Conservation (phyloP, 2,797 vertebrate species). For the Atherinosoma microstoma region DNA sequence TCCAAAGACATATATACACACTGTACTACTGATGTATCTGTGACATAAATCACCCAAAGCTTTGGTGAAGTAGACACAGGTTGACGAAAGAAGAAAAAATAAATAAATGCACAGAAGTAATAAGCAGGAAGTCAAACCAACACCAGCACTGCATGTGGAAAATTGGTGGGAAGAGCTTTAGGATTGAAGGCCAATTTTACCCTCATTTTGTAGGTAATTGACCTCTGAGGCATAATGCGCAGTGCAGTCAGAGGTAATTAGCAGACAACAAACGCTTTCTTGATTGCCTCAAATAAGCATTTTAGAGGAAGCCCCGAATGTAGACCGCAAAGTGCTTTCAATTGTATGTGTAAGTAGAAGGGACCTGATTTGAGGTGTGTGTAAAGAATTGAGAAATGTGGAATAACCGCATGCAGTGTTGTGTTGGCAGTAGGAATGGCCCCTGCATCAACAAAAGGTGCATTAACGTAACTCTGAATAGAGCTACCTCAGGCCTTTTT, state of each 20-base stretch:
- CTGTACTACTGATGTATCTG: constrained; percentile 75
- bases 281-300: constrained; percentile 97
- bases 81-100: constrained; percentile 73
- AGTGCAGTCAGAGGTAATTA: constrained; percentile 97
- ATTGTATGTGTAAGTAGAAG: constrained; percentile 94
- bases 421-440: constrained; percentile 61
- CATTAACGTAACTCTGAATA: constrained; percentile 80
- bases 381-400: constrained; percentile 61
- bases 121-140: constrained; percentile 83
- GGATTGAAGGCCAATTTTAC: constrained; percentile 88
- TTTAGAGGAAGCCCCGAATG: constrained; percentile 89
- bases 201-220: constrained; percentile 95
- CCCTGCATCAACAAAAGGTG: constrained; percentile 76
- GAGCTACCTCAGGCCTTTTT: constrained; percentile 72
- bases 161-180: constrained; percentile 92
- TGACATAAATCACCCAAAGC: constrained; percentile 92
- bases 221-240: constrained; percentile 94
- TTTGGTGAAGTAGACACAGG: constrained; percentile 90
- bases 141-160: constrained; percentile 88
- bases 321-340: constrained; percentile 90
- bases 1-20: constrained; percentile 11
- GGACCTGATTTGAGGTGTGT: constrained; percentile 86
- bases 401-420: constrained; percentile 66
- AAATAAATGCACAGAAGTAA: constrained; percentile 82
- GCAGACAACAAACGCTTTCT: constrained; percentile 91